Evolutionary conservation across 1,140 invertebrate species (phyloP).

Genomic region (Atopsyche davidsoni): DNA sequence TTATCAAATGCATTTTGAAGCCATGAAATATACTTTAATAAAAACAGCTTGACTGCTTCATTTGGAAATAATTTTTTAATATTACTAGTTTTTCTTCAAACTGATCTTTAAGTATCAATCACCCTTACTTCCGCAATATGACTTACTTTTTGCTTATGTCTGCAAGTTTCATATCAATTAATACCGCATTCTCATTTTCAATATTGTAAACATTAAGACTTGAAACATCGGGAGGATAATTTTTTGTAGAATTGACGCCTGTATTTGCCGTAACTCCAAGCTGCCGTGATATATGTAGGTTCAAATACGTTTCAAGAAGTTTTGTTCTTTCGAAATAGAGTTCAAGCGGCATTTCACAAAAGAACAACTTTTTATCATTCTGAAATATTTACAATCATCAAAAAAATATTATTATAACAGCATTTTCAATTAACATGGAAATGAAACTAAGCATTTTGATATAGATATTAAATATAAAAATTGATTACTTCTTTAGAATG

Average conservation of each 20-base stretch:
- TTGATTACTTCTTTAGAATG: neutral
- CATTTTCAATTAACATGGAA: too few relatives aligned
- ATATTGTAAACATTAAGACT: neutral
- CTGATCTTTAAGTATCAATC: too few relatives aligned
- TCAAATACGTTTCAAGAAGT: slow-evolving; percentile 1
- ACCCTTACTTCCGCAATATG: too few relatives aligned
- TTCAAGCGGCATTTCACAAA: slow-evolving; percentile 1
- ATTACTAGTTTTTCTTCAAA: too few relatives aligned
- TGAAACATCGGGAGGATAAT: neutral
- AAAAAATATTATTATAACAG: too few relatives aligned
- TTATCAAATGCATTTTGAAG: too few relatives aligned
- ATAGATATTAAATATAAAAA: too few relatives aligned
- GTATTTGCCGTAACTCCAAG: neutral
- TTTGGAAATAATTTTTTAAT: too few relatives aligned
- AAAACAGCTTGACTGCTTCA: too few relatives aligned
- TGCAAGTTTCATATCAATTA: neutral
- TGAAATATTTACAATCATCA: too few relatives aligned
- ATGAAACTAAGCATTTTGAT: too few relatives aligned
- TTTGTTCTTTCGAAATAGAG: slow-evolving; percentile 9
- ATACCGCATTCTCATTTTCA: neutral
- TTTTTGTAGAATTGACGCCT: neutral
- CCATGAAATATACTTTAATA: too few relatives aligned
- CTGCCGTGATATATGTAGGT: neutral
- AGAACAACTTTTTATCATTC: neutral
- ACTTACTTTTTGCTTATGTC: slow-evolving; percentile 3